Evolutionary conservation across 1,140 invertebrate species (phyloP).

Genomic region (Drosophila jambulina): DNA sequence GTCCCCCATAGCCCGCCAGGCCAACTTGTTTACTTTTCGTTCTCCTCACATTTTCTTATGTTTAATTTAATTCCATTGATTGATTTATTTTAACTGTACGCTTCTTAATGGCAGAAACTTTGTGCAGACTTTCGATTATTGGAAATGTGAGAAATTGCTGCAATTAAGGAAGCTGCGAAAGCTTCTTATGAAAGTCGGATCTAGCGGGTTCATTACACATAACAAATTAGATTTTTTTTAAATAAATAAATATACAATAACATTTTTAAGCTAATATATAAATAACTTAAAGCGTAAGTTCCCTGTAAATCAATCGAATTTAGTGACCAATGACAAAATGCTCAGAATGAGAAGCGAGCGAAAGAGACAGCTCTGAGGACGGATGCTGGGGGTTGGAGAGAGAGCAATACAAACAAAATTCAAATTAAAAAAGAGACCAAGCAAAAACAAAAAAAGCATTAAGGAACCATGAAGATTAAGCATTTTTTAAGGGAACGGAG

Average conservation of each 20-base stretch:
- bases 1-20: conserved; percentile 14
- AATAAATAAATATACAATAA: not conserved
- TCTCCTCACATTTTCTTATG: conserved; percentile 55
- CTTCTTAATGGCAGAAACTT: conserved; percentile 64
- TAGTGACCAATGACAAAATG: conserved; percentile 76
- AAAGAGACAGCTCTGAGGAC: not conserved
- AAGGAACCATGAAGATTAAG: conserved; percentile 47
- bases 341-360: conserved; percentile 6
- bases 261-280: conserved; percentile 29
- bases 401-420: conserved; percentile 59
- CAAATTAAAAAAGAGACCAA: conserved; percentile 61
- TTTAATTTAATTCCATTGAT: conserved; percentile 76
- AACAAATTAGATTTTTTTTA: no score
- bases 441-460: conserved; percentile 64
- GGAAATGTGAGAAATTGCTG: conserved; percentile 56
- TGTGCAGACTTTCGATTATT: conserved; percentile 34
- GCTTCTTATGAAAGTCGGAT: conserved; percentile 11
- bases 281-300: conserved; percentile 35
- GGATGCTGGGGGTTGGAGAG: conserved; percentile 8
- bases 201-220: not conserved
- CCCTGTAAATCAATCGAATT: conserved; percentile 73
- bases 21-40: conserved; percentile 71
- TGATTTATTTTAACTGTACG: conserved; percentile 79
- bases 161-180: conserved; percentile 64
- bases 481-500: conserved; percentile 2